These are phyloP conservation scores for Mesochorus sp. DNA, from an alignment of 2,888 invertebrate species.

Conservation along the genomic window DNA sequence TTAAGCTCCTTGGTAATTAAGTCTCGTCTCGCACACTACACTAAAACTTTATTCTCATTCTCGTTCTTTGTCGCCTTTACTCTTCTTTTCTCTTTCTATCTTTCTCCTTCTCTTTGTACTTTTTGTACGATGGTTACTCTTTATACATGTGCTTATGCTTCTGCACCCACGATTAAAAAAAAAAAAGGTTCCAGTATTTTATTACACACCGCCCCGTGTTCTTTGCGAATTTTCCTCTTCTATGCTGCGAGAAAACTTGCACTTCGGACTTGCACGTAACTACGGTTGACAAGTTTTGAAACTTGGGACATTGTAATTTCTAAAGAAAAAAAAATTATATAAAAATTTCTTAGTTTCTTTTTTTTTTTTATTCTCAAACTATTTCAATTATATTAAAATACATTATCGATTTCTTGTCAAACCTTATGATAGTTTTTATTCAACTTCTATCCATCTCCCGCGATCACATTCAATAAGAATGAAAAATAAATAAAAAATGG, in stretches of 20 bases:
- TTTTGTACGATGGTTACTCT: conserved; percentile 15
- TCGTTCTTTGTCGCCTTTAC: neutral
- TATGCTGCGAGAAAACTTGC: neutral
- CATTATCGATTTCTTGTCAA: too few relatives aligned
- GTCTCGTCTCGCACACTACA: conserved; percentile 17
- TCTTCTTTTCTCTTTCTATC: neutral
- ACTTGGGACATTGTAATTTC: too few relatives aligned
- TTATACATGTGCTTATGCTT: conserved; percentile 1
- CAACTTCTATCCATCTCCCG: too few relatives aligned
- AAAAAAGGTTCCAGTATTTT: conserved; percentile 35
- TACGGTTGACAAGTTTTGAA: too few relatives aligned
- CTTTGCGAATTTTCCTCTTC: neutral
- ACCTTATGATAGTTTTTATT: too few relatives aligned
- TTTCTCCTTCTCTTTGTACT: neutral
- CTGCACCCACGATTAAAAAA: conserved; percentile 42
- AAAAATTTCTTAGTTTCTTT: too few relatives aligned
- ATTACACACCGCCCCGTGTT: conserved; percentile 5
- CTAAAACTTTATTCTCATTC: conserved; percentile 34
- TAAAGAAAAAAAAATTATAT: too few relatives aligned
- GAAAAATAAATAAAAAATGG: too few relatives aligned
- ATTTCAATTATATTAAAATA: too few relatives aligned
- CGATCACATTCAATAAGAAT: too few relatives aligned
- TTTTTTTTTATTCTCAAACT: too few relatives aligned
- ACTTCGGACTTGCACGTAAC: too few relatives aligned
- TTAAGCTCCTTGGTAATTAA: conserved; percentile 45